Base-by-base conservation (phyloP, 2,113 vertebrate genomes). In the Rhea pennata region DNA sequence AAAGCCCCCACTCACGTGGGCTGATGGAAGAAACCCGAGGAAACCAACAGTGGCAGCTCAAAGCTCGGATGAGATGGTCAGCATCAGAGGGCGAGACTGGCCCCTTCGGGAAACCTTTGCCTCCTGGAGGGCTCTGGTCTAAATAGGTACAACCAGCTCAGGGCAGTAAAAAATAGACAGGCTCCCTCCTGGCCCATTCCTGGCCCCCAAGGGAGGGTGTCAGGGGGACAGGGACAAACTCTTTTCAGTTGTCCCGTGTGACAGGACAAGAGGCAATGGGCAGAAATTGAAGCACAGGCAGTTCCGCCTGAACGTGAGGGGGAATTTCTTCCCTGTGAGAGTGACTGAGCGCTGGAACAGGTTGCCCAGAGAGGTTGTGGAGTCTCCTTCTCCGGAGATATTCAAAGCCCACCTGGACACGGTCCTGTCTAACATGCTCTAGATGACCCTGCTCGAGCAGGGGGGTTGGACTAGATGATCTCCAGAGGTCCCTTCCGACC, bases 1-100 rank as follows among this genome's bases (percentile, higher is more conserved):
- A 26, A 66, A 66, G 2, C 31, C 8, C 3, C 50, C 44, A 48
- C 46, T 88, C 71, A 20, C 1, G 0, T 10, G 13, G 33, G 24
- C 36, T 44, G 53, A 24, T 7, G 27, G 81, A 84, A 83, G 53
- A 80, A 65, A 10, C 22, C 53, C 4, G 27, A 73, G 64, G 23
- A 0, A 24, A 20, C 5, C 20, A 92, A 77, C 26, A 56, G 50
- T 46, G 39, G 67, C 46, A 79, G 1, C 31, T 79, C 66, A 9
- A 33, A 50, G 12, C 54, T 61, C 27, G 27, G 16, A 66, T 39
- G 10, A 0, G 0, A 33, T 42, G 19, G 27, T 9, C 29, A 59
- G 31, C 54, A 24, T 4, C 12, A 46, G 24, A 31, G 29, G 53
- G 67, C 9, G 15, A 10, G 11, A 51, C 5, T 56, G 21, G 2